Evolutionary conservation across 2,888 invertebrate genomes (phyloP).

Genomic region (Ormyrus rosae): DNA sequence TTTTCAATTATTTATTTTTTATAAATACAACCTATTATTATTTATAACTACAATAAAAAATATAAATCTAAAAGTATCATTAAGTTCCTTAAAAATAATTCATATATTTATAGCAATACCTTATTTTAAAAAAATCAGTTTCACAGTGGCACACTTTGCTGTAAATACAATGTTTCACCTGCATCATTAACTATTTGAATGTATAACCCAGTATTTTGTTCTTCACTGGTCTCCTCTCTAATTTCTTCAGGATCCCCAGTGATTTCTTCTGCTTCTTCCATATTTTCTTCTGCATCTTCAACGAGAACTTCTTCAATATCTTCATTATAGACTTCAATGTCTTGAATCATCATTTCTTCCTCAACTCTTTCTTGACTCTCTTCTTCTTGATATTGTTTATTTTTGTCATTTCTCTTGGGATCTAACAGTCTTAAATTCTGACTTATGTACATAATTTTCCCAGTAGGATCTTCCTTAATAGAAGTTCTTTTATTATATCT

Average conservation of each 20-base stretch:
- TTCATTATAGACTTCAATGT: slow-evolving; percentile 55
- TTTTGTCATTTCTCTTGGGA: slow-evolving; percentile 55
- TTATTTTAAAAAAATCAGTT: slow-evolving; percentile 2
- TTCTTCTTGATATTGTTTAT: slow-evolving; percentile 43
- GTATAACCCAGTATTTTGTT: slow-evolving; percentile 41
- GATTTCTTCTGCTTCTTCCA: slow-evolving; percentile 14
- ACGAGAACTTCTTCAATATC: slow-evolving; percentile 57
- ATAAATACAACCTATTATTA: slow-evolving; percentile 49
- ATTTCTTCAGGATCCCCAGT: slow-evolving; percentile 46
- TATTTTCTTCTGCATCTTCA: slow-evolving; percentile 55
- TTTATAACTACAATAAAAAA: slow-evolving; percentile 50
- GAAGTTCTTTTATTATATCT: slow-evolving; percentile 47
- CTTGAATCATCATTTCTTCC: slow-evolving; percentile 50
- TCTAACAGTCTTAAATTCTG: slow-evolving; percentile 55
- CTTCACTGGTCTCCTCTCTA: slow-evolving; percentile 40
- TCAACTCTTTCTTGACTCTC: slow-evolving; percentile 35
- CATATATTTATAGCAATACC: neutral
- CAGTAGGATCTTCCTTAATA: slow-evolving; percentile 56
- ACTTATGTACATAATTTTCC: slow-evolving; percentile 56
- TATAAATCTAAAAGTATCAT: slow-evolving; percentile 40
- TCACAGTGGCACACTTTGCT: slow-evolving; percentile 51
- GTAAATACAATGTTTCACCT: slow-evolving; percentile 54
- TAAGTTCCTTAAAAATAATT: slow-evolving; percentile 19
- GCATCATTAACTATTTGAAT: slow-evolving; percentile 55
- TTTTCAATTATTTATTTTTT: slow-evolving; percentile 22